Evolutionary conservation across 2,113 vertebrate species (phyloP), one percentile per base, ranked within the genome.

Genomic region (Strigops habroptila): DNA sequence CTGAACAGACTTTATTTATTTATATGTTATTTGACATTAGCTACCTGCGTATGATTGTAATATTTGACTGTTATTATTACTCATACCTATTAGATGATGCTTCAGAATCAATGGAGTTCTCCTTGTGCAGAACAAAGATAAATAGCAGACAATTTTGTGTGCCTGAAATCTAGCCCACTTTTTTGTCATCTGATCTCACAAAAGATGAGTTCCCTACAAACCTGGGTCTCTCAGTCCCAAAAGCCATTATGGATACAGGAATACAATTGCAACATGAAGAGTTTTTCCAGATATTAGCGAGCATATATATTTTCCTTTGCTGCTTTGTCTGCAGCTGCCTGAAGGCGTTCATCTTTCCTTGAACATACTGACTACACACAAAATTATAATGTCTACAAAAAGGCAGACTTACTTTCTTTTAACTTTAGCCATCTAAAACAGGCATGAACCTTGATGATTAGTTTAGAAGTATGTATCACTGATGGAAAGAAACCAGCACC

Each of bases 311-410:
- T 39, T 75, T 46, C 69, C 80, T 78, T 12, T 59, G 59, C 92
- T 91, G 44, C 67, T 88, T 79, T 82, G 73, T 90, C 83, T 77
- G 33, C 73, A 74, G 65, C 82, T 77, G 86, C 96, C 80, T 31
- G 8, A 27, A 86, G 88, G 93, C 83, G 70, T 55, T 35, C 60
- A 64, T 67, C 60, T 63, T 87, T 76, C 85, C 79, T 17, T 39
- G 68, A 49, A 10, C 68, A 5, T 2, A 79, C 46, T 9, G 37
- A 37, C 80, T 70, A 22, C 74, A 39, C 78, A 81, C 14, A 68
- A 60, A 92, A 86, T 70, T 10, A 64, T 24, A 43, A 44, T 9
- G 16, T 5, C 73, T 67, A 6, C 62, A 64, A n/a, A 53, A 75
- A 63, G 57, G 93, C 74, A 90, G 31, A 77, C 75, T n/a, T 17